phyloP scores from a whole-genome alignment of 2,797 vertebrate genomes.

The Vireo griseus region DNA sequence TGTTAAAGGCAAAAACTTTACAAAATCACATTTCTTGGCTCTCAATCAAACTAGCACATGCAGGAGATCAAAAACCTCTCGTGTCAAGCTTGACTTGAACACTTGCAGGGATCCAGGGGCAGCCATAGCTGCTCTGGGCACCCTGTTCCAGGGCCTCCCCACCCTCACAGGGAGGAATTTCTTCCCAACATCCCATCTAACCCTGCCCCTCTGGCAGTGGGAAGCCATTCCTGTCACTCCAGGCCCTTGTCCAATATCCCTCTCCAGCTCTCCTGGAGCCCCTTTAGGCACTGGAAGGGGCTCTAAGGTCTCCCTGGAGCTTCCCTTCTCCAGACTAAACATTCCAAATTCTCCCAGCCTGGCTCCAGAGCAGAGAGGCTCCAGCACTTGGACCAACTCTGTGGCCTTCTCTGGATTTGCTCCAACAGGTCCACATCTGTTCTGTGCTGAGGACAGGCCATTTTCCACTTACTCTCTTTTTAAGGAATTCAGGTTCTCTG shows the following conservation, averaged over 20 bases:
- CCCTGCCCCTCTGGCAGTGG: neutral
- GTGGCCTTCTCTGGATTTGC: neutral
- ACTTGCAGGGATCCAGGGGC: neutral
- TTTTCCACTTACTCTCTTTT: neutral
- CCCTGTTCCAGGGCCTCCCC: neutral
- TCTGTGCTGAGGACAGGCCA: neutral
- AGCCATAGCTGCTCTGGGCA: neutral
- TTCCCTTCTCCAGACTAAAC: neutral
- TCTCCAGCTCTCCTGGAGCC: neutral
- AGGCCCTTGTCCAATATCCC: neutral
- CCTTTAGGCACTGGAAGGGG: neutral
- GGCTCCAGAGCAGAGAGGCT: neutral
- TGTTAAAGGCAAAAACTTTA: neutral
- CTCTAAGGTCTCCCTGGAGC: neutral
- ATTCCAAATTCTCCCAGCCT: neutral
- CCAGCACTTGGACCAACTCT: neutral
- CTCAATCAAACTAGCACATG: neutral
- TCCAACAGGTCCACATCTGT: neutral
- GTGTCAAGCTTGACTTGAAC: neutral
- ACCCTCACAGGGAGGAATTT: fast-evolving
- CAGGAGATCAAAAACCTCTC: neutral
- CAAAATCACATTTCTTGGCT: neutral
- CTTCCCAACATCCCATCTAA: neutral
- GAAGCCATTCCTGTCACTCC: neutral
- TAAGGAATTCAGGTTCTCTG: neutral